Evolutionary conservation across 2,113 vertebrate species (phyloP).

Genomic region (Gymnogyps californianus): DNA sequence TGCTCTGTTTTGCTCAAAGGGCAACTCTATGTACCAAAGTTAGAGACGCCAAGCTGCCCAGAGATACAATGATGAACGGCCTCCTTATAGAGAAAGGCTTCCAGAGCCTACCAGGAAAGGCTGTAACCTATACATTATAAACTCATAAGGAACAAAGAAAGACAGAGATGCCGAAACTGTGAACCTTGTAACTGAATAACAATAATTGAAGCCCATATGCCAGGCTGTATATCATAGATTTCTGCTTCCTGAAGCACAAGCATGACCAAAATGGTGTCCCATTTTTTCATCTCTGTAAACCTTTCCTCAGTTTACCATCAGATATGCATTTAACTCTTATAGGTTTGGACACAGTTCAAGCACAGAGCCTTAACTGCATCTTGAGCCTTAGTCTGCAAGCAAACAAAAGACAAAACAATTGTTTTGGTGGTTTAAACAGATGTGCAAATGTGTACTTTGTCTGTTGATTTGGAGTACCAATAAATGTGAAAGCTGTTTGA

Average conservation of each 20-base stretch:
- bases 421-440: slow-evolving; percentile 24
- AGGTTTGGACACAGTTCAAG: slow-evolving; percentile 2
- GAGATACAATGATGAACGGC: slow-evolving; percentile 36
- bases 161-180: slow-evolving; percentile 12
- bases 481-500: neutral
- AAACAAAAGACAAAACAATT: slow-evolving; percentile 46
- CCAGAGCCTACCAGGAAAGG: neutral
- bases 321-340: neutral
- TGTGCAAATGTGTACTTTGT: neutral
- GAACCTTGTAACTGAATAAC: slow-evolving; percentile 31
- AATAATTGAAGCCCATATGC: slow-evolving; percentile 32
- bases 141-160: neutral
- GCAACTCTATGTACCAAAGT: neutral
- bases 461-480: slow-evolving; percentile 2
- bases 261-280: neutral
- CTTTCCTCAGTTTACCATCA: neutral
- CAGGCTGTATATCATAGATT: neutral
- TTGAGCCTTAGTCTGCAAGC: neutral
- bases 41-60: neutral
- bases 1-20: slow-evolving; percentile 38
- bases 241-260: neutral
- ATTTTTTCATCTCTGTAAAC: slow-evolving; percentile 23
- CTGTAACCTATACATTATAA: neutral
- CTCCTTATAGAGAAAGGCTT: slow-evolving; percentile 1
- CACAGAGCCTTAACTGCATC: neutral